Conservation (phyloP, 2,888 invertebrate genomes). For the Bombylius major region DNA sequence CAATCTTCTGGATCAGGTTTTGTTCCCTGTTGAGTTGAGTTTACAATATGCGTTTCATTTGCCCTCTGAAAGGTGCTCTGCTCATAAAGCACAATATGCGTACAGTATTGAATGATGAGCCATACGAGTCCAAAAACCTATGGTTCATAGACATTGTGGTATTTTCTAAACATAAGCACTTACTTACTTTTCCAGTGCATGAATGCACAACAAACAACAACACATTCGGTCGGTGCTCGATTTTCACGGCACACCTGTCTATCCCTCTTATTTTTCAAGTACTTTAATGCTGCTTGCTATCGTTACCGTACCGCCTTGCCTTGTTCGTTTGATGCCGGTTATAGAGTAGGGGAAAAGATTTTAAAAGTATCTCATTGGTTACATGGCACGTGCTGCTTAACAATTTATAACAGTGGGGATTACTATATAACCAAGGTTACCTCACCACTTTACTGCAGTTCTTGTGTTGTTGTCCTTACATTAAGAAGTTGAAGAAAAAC, state of each 20-base stretch:
- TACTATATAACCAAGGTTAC: constrained; percentile 22
- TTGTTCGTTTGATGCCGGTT: constrained; percentile 5
- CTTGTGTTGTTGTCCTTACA: constrained; percentile 24
- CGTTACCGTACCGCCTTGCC: constrained; percentile 11
- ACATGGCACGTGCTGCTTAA: constrained; percentile 20
- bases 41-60: neutral
- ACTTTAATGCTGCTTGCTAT: neutral
- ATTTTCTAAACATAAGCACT: neutral
- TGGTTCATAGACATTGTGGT: neutral
- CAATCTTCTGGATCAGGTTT: neutral
- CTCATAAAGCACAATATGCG: constrained; percentile 4
- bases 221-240: neutral
- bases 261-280: constrained; percentile 4
- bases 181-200: too few species aligned
- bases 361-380: constrained; percentile 17
- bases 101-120: neutral
- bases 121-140: neutral
- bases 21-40: too few species aligned
- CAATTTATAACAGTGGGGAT: constrained; percentile 15
- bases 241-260: constrained; percentile 7
- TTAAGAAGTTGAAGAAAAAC: constrained; percentile 12
- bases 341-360: constrained; percentile 9
- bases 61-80: neutral
- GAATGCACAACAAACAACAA: too few species aligned
- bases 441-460: constrained; percentile 22